Base-by-base conservation (phyloP, 1,140 invertebrate genomes). In the Nylanderia fulva region DNA sequence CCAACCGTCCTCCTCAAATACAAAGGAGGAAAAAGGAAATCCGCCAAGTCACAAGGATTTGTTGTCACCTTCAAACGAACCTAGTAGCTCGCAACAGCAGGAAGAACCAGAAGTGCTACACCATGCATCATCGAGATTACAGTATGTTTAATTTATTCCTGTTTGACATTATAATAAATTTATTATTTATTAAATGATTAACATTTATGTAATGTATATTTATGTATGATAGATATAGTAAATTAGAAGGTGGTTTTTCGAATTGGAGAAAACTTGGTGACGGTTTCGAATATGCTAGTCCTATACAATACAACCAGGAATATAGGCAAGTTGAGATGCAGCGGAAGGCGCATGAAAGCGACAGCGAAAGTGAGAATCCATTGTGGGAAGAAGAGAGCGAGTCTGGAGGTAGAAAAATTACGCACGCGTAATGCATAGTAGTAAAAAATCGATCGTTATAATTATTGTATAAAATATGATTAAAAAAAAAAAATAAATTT, bases 291-390 rank as follows among this genome's bases (percentile, higher is more conserved):
- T 96, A 96, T 90, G 95, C 95, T 8, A 95, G 92, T 89, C 95
- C 96, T 18, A 96, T 96, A 89, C 93, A 93, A 80, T 96, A 96
- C 83, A 96, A 96, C 91, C 91, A 95, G 42, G 95, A 96, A 74
- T 96, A 96, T 88, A 92, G 95, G 58, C 94, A 95, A 91, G 95
- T 95, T 15, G 95, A 96, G 91, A 93, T 93, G 86, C 95, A 95
- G 85, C 93, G 91, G 74, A 92, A 92, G 39, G 68, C 61, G 42
- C 72, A 85, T 39, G 91, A 93, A 21, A 92, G 91, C 75, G 93
- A 94, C 33, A 93, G 92, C 83, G 94, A 94, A 63, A 92, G 76
- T 71, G 92, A 93, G 71, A 90, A 68, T 85, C 71, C 66, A 0
- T 80, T 90, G 9, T 85, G 89, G 79, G 91, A 93, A 64, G 91